Percentiles rank a stretch among this genome's conserved stretches.
Conservation (phyloP, 2,888 invertebrate genomes). For the Myopa testacea region DNA sequence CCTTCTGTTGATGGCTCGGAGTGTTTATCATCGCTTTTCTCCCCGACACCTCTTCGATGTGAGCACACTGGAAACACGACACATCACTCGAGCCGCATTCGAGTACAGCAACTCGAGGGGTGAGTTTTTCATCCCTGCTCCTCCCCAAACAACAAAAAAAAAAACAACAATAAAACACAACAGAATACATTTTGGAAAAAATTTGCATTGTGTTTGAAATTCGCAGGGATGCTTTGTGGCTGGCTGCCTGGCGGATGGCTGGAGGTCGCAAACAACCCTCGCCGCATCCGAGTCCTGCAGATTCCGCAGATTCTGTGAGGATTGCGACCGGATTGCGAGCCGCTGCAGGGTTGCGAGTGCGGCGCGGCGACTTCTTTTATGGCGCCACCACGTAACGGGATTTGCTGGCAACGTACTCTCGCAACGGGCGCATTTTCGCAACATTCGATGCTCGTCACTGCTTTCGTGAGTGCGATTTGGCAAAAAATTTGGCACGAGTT, state of each 20-base stretch:
- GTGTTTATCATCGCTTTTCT: slow-evolving; percentile 24
- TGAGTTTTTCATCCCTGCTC: slow-evolving; percentile 33
- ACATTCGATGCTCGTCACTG: neutral
- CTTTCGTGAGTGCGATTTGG: neutral
- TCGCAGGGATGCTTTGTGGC: slow-evolving; percentile 24
- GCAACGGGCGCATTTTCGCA: neutral
- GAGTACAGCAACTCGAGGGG: slow-evolving; percentile 21
- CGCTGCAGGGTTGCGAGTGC: neutral
- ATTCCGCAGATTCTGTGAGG: neutral
- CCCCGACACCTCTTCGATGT: slow-evolving; percentile 16
- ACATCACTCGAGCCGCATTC: neutral
- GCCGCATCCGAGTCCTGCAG: neutral
- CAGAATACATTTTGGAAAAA: slow-evolving; percentile 23
- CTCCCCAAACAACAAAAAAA: neutral
- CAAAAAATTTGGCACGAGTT: slow-evolving; percentile 27
- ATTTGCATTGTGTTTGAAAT: slow-evolving; percentile 34
- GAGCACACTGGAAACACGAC: slow-evolving; percentile 2
- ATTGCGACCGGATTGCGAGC: neutral
- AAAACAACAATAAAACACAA: neutral
- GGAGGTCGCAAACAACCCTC: neutral
- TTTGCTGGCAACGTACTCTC: neutral
- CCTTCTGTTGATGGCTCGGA: slow-evolving; percentile 13
- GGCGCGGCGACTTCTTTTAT: neutral
- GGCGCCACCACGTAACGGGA: slow-evolving; percentile 1
- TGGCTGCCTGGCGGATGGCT: neutral